These are phyloP conservation scores for Chlorospingus flavigularis DNA, from an alignment of 2,797 vertebrate species.

Conservation along the genomic window DNA sequence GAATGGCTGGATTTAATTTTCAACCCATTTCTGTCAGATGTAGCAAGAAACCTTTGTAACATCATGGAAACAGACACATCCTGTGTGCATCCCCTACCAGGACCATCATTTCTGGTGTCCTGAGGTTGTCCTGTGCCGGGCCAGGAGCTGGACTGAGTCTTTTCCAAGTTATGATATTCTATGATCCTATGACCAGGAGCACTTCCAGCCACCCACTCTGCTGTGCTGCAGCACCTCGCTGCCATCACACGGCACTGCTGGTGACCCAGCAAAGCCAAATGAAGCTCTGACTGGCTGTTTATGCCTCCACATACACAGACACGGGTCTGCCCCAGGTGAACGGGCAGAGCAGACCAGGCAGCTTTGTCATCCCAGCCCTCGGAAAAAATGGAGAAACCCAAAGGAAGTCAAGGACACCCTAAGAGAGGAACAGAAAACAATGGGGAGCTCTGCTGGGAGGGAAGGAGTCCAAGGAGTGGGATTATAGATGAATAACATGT, in stretches of 20 bases:
- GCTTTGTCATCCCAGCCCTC: background rate
- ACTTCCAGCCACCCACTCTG: rapidly evolving
- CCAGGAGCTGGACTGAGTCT: background rate
- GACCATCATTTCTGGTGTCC: no score
- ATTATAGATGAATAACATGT: background rate
- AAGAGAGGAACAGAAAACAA: background rate
- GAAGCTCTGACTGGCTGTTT: background rate
- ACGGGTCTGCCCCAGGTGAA: background rate
- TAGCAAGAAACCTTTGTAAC: background rate
- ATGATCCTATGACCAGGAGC: background rate
- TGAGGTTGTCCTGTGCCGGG: background rate
- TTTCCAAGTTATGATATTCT: background rate
- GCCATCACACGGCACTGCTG: background rate
- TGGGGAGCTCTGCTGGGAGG: background rate
- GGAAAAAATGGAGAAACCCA: background rate
- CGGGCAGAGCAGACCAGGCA: rapidly evolving
- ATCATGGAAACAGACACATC: background rate
- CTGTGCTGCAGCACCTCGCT: background rate
- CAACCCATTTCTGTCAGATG: background rate
- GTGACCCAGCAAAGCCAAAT: background rate
- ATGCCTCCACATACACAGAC: rapidly evolving
- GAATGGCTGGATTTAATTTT: background rate
- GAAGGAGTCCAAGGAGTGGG: background rate
- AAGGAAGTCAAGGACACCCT: background rate
- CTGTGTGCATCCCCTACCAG: rapidly evolving